phyloP scores from a whole-genome alignment of 1,140 invertebrate genomes.

The Geopemphigus sp. region DNA sequence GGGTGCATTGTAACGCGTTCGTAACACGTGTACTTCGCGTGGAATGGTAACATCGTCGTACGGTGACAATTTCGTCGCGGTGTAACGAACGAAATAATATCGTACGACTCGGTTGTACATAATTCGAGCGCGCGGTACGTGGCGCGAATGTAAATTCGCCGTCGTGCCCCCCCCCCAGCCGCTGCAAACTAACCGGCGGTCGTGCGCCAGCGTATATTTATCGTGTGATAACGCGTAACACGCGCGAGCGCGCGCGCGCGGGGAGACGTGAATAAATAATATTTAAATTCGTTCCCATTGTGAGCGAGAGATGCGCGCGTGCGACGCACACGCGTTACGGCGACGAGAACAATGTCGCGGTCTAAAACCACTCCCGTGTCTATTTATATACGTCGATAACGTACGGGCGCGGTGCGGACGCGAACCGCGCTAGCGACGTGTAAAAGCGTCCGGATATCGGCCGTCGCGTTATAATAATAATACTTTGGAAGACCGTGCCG shows the following conservation, averaged over 20 bases:
- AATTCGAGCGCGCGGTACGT: too few relatives aligned
- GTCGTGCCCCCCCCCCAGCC: too few relatives aligned
- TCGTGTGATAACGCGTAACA: neutral
- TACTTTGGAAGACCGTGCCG: too few relatives aligned
- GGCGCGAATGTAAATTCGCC: too few relatives aligned
- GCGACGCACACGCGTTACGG: neutral
- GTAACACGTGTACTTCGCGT: too few relatives aligned
- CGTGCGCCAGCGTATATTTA: neutral
- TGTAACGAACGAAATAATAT: too few relatives aligned
- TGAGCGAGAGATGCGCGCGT: neutral
- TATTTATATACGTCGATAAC: constrained; percentile 16
- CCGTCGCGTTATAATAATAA: neutral
- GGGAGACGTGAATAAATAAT: neutral
- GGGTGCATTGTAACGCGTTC: too few relatives aligned
- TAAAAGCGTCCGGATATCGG: neutral
- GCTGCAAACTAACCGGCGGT: neutral
- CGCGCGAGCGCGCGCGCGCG: too few relatives aligned
- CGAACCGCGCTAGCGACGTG: neutral
- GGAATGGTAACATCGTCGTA: too few relatives aligned
- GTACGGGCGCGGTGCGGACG: neutral
- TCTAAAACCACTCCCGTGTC: constrained; percentile 33
- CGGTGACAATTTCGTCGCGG: too few relatives aligned
- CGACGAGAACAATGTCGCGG: constrained; percentile 9
- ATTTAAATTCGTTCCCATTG: constrained; percentile 13
- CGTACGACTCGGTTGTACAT: too few relatives aligned